Percentiles rank a stretch among this genome's conserved stretches.
Evolutionary conservation across 2,113 vertebrate genomes (phyloP).

Genomic region (Guaruba guarouba): DNA sequence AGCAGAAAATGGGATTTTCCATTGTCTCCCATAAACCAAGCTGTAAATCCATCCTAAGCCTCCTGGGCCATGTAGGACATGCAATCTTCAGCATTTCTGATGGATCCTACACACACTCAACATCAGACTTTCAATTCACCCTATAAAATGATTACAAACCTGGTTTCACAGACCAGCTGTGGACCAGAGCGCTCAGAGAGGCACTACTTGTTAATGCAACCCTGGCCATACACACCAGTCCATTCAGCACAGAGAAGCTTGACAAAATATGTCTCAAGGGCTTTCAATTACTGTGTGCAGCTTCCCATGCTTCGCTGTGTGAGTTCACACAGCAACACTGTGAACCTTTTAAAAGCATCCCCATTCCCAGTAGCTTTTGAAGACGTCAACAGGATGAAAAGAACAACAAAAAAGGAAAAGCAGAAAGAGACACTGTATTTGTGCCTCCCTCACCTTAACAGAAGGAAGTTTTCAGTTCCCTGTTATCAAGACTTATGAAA

Average conservation of each 20-base stretch:
- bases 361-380: neutral
- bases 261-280: neutral
- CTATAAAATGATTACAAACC: neutral
- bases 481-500: neutral
- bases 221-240: neutral
- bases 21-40: neutral
- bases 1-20: constrained; percentile 24
- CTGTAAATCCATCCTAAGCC: constrained; percentile 12
- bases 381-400: neutral
- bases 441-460: neutral
- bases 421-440: neutral
- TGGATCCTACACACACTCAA: neutral
- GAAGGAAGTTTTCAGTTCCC: neutral
- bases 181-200: neutral
- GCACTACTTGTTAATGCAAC: too few relatives aligned
- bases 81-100: neutral
- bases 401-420: neutral
- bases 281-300: neutral
- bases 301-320: neutral
- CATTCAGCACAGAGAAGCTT: neutral
- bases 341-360: neutral
- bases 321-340: neutral
- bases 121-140: neutral
- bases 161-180: neutral
- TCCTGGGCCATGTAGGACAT: neutral